Percentiles rank a stretch among this genome's conserved stretches.
These are phyloP conservation scores for Sesia bembeciformis DNA, from an alignment of 2,888 invertebrate genomes.

Conservation along the genomic window DNA sequence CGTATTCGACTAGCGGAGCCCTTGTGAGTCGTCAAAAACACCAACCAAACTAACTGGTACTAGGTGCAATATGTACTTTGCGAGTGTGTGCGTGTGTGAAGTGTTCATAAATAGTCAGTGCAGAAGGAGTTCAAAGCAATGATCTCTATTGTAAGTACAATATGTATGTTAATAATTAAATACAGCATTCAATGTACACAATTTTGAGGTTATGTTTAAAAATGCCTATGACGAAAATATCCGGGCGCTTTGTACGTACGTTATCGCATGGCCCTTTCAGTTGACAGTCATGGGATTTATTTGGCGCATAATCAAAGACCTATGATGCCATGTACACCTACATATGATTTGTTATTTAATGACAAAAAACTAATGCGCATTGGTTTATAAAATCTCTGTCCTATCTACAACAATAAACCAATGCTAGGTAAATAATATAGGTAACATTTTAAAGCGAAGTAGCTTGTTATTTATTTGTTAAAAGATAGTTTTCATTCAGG, in stretches of 20 bases:
- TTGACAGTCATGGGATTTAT: not conserved
- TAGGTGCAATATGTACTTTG: conserved; percentile 57
- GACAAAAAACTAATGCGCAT: too few relatives aligned
- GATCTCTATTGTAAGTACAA: conserved; percentile 59
- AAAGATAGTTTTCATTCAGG: too few relatives aligned
- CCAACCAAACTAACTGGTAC: conserved; percentile 44
- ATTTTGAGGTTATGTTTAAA: conserved; percentile 65
- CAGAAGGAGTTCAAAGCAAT: conserved; percentile 55
- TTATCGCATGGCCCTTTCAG: not conserved
- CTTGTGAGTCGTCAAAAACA: conserved; percentile 38
- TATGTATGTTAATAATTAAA: conserved; percentile 27
- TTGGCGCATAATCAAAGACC: too few relatives aligned
- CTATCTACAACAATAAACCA: too few relatives aligned
- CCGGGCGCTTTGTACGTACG: not conserved
- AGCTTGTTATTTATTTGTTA: too few relatives aligned
- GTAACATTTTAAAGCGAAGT: too few relatives aligned
- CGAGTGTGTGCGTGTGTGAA: conserved; percentile 54
- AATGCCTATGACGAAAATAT: conserved; percentile 11
- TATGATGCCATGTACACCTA: too few relatives aligned
- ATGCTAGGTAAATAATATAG: too few relatives aligned
- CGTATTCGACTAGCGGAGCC: conserved; percentile 42
- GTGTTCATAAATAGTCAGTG: conserved; percentile 67
- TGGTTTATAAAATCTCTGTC: too few relatives aligned
- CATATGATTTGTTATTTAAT: too few relatives aligned
- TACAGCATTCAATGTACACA: conserved; percentile 16